Evolutionary conservation across 2,888 invertebrate genomes (phyloP).

Genomic region (Sinodicranocentrus sp.): DNA sequence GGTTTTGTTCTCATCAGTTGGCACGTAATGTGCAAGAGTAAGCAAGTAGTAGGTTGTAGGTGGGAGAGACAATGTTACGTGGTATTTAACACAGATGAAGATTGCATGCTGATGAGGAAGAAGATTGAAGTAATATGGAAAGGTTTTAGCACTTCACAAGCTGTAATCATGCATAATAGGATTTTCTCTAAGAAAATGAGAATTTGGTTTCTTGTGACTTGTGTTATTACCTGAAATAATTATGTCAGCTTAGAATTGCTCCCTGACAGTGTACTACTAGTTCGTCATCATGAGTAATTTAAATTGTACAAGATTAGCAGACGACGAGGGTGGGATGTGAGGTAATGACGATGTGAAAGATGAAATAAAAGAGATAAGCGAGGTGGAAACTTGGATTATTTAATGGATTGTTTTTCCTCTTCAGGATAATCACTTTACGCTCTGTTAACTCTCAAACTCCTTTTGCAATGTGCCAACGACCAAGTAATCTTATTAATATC

Average conservation of each 20-base stretch:
- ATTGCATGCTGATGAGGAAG: conserved; percentile 1
- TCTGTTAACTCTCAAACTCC: neutral
- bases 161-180: conserved; percentile 37
- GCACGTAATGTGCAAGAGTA: no score
- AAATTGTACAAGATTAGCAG: conserved; percentile 41
- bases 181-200: conserved; percentile 43
- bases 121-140: conserved; percentile 15
- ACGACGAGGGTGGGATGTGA: conserved; percentile 13
- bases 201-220: conserved; percentile 18
- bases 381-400: conserved; percentile 29
- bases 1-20: neutral
- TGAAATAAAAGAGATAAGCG: conserved; percentile 32
- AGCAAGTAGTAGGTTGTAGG: neutral
- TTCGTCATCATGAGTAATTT: conserved; percentile 17
- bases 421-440: conserved; percentile 15
- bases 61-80: no score
- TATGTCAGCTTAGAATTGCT: conserved; percentile 32
- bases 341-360: conserved; percentile 33
- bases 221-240: conserved; percentile 30
- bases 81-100: neutral
- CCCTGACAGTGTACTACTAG: no score
- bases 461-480: conserved; percentile 5
- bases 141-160: conserved; percentile 28
- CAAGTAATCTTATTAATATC: conserved; percentile 27
- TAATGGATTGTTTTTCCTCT: neutral